phyloP scores from a whole-genome alignment of 2,113 vertebrate genomes.

The Lucifuga dentata region DNA sequence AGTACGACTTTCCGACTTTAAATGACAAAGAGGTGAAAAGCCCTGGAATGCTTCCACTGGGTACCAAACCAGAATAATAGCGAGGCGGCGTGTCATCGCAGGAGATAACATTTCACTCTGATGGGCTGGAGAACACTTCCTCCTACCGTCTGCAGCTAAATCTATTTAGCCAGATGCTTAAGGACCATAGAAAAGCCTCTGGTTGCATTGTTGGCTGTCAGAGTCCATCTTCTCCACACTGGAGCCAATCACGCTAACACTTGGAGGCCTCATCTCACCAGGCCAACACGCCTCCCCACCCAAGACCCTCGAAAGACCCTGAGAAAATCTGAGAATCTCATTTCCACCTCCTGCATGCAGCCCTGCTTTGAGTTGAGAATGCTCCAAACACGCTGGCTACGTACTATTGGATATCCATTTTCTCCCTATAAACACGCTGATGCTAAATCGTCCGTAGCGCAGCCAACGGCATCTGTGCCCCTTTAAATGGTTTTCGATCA shows the following conservation, averaged over 20 bases:
- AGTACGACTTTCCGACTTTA: no score
- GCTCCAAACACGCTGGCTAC: conserved; percentile 27
- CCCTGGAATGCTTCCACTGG: neutral
- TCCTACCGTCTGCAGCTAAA: conserved; percentile 27
- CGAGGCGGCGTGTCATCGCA: neutral
- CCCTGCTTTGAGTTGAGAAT: neutral
- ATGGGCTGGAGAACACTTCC: conserved; percentile 9
- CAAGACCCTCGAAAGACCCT: neutral
- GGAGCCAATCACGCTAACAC: conserved; percentile 12
- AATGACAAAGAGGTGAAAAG: conserved; percentile 7
- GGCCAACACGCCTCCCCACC: neutral
- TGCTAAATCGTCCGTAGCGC: conserved; percentile 30
- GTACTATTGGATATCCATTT: conserved; percentile 47
- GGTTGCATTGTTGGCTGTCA: conserved; percentile 37
- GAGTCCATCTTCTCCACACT: conserved; percentile 10
- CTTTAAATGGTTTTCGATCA: conserved; percentile 75
- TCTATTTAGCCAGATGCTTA: conserved; percentile 36
- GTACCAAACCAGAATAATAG: conserved; percentile 10
- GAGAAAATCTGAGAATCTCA: neutral
- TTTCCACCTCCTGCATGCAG: neutral
- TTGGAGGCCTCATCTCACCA: conserved; percentile 23
- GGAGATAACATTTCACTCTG: conserved; percentile 26
- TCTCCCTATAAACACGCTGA: conserved; percentile 40
- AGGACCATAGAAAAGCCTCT: conserved; percentile 42
- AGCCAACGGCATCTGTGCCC: conserved; percentile 25